Conservation (phyloP, 2,888 invertebrate genomes). For the Aphodius sticticus region DNA sequence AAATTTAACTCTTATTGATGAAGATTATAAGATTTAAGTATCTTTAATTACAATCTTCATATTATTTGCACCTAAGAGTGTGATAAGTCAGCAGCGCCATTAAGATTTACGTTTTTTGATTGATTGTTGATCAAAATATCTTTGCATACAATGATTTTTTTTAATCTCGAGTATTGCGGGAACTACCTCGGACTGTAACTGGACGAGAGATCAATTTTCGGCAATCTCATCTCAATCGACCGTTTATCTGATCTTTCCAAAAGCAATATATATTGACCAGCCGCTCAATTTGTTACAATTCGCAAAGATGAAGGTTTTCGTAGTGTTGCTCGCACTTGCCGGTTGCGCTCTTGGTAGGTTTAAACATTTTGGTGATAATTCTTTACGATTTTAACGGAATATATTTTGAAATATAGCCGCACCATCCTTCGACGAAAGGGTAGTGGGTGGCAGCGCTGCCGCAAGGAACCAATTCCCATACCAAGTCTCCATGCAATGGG, state of each 20-base stretch:
- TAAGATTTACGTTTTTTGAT: not conserved
- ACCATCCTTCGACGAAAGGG: conserved; percentile 25
- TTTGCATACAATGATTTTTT: not conserved
- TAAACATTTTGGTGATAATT: not conserved
- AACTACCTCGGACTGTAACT: conserved; percentile 12
- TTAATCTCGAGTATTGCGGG: conserved; percentile 17
- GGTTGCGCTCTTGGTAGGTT: conserved; percentile 25
- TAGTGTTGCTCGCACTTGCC: conserved; percentile 21
- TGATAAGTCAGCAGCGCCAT: not conserved
- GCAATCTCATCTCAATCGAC: not conserved
- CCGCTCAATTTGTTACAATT: not conserved
- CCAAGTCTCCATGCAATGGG: conserved; percentile 54
- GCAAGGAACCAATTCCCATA: conserved; percentile 52
- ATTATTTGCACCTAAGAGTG: too few species aligned
- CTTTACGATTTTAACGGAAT: not conserved
- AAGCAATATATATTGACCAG: not conserved
- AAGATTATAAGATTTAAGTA: too few species aligned
- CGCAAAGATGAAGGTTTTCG: conserved; percentile 22
- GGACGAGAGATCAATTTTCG: not conserved
- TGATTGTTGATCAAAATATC: not conserved
- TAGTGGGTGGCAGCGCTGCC: conserved; percentile 45
- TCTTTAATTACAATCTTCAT: too few species aligned
- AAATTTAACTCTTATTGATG: too few species aligned
- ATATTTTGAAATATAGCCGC: not conserved
- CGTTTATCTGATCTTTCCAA: not conserved